Base-by-base conservation (phyloP, 2,888 invertebrate genomes). In the Scaeva pyrastri region DNA sequence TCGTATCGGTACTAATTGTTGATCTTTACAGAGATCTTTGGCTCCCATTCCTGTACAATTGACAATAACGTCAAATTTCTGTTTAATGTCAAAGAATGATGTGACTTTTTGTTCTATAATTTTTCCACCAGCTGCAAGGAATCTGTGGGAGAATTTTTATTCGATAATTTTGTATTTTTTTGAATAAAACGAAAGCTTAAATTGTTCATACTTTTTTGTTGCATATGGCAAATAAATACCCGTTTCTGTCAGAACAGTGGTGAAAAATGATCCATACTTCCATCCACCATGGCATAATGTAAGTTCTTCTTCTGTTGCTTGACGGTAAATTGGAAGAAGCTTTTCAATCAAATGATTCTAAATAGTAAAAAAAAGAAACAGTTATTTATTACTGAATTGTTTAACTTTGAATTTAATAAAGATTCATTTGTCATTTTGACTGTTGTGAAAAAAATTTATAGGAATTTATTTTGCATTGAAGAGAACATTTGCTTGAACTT, bases 31-130 rank as follows among this genome's bases (percentile, higher is more conserved):
- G 55, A 98, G 93, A 88, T 93, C 93, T 91, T 95, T 95, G 0
- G 98, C 96, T n/a, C 96, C 97, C 66, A 98, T 92, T 8, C 98
- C 98, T 0, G 96, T 94, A 90, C 98, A 98, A 91, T 98, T 98
- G 72, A 98, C 94, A 45, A 97, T 93, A 14, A 97, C 93, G 91
- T 97, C 96, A 39, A 89, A 90, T 89, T 94, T 96, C 6, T 93
- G 91, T 0, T 93, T 91, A 68, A 97, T 91, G 82, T 96, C 94
- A 43, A 93, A 90, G 73, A 97, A 94, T 41, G 93, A 94, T 6
- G 94, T 91, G 8, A 97, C 91, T 89, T 93, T 94, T 85, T 93
- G 92, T 31, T 93, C 91, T 8, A 94, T 87, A 10, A 97, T 93
- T 88, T 93, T 93, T 0, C 96, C 97, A 6, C 97, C 97, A 50